phyloP scores from a whole-genome alignment of 2,888 invertebrate genomes.

The Drosophila birchii region DNA sequence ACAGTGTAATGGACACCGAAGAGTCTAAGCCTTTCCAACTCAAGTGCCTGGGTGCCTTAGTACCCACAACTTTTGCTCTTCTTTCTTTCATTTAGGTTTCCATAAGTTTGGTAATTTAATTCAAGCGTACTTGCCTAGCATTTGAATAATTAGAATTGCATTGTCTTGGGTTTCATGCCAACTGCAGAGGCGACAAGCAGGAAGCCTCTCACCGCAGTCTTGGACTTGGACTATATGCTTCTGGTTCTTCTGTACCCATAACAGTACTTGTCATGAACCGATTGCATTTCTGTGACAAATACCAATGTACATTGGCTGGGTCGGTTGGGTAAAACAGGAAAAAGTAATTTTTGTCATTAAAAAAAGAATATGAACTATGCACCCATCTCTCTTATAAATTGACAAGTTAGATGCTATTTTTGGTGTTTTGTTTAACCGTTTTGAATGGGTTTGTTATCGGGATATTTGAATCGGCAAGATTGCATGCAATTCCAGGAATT shows the following conservation, averaged over 20 bases:
- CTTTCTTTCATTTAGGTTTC: conserved; percentile 57
- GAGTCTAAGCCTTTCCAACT: conserved; percentile 49
- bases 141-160: conserved; percentile 79
- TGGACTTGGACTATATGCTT: conserved; percentile 25
- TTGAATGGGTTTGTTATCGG: conserved; percentile 23
- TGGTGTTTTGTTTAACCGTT: conserved; percentile 10
- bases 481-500: conserved; percentile 41
- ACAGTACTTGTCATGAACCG: conserved; percentile 56
- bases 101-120: conserved; percentile 71
- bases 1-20: conserved; percentile 56
- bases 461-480: conserved; percentile 33
- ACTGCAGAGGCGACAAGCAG: conserved; percentile 52
- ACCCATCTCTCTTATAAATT: not conserved
- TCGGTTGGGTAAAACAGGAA: conserved; percentile 5
- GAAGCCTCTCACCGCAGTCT: conserved; percentile 67
- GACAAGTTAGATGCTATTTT: conserved; percentile 9
- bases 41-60: conserved; percentile 24
- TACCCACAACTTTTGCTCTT: conserved; percentile 62
- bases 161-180: conserved; percentile 66
- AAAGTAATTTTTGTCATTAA: conserved; percentile 25
- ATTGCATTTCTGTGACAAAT: conserved; percentile 24
- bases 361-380: conserved; percentile 1
- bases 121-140: conserved; percentile 68
- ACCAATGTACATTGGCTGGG: no score
- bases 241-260: conserved; percentile 46